These are phyloP conservation scores for Apostichopus californicus DNA, from an alignment of 35 echinoderm and acorn worm species.

Conservation along the genomic window DNA sequence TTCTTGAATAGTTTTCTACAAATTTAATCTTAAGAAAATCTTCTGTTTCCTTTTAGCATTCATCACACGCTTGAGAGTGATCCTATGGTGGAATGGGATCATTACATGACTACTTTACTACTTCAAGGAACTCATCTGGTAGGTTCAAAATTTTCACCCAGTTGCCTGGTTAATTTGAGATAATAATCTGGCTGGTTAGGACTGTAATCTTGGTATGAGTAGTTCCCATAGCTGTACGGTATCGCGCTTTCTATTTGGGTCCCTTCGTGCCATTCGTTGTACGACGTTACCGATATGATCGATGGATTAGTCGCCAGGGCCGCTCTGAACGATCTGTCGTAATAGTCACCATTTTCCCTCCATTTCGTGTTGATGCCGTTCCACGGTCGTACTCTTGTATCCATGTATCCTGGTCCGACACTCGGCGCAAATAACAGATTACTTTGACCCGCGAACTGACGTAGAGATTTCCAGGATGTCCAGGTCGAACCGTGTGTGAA, in stretches of 20 bases:
- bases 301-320: conserved; percentile 62
- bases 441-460: conserved; percentile 50
- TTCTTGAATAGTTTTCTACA: too few species aligned
- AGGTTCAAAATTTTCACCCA: conserved; percentile 38
- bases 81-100: too few species aligned
- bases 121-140: not conserved
- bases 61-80: too few species aligned
- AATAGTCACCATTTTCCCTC: conserved; percentile 74
- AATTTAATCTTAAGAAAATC: too few species aligned
- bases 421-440: conserved; percentile 85
- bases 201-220: conserved; percentile 78
- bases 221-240: conserved; percentile 65
- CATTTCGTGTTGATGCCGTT: conserved; percentile 77
- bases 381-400: conserved; percentile 84
- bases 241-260: conserved; percentile 91
- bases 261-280: conserved; percentile 99
- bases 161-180: conserved; percentile 71
- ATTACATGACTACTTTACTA: too few species aligned
- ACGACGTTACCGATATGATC: conserved; percentile 92
- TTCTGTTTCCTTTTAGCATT: too few species aligned
- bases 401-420: conserved; percentile 90
- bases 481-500: conserved; percentile 91
- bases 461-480: conserved; percentile 74
- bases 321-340: conserved; percentile 70
- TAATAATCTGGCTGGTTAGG: conserved; percentile 80